Conservation (phyloP, 2,888 invertebrate genomes). For the Aspidapion aeneum region DNA sequence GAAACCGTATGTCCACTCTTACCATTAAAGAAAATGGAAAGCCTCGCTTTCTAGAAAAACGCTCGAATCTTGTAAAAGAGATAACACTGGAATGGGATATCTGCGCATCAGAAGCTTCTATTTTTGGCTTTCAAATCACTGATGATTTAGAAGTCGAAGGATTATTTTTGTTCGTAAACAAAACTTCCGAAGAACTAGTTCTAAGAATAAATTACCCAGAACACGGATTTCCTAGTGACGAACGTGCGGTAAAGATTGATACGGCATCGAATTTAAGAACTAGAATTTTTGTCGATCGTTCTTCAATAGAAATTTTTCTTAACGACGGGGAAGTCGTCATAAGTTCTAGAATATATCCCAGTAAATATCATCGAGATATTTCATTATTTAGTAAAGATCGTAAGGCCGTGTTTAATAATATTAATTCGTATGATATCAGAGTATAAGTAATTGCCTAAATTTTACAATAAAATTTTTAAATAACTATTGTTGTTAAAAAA, state of each 20-base stretch:
- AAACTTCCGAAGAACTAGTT: conserved; percentile 5
- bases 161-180: conserved; percentile 7
- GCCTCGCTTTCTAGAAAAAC: too few relatives aligned
- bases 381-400: too few relatives aligned
- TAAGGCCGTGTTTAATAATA: too few relatives aligned
- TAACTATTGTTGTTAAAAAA: too few relatives aligned
- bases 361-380: too few relatives aligned
- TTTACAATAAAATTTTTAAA: too few relatives aligned
- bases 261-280: neutral
- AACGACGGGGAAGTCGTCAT: conserved; percentile 23
- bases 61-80: too few relatives aligned
- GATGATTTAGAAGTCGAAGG: conserved; percentile 8
- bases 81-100: conserved; percentile 8
- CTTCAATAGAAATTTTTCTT: conserved; percentile 27
- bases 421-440: too few relatives aligned
- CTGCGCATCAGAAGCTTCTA: neutral
- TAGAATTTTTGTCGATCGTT: conserved; percentile 31
- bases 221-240: neutral
- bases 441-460: too few relatives aligned
- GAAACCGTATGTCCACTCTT: neutral
- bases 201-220: conserved; percentile 14
- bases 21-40: neutral
- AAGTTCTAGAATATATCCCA: conserved; percentile 26
- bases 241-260: conserved; percentile 7
- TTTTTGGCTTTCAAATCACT: conserved; percentile 4